Conservation (phyloP, 2,888 invertebrate genomes). For the Cheilosia vernalis region DNA sequence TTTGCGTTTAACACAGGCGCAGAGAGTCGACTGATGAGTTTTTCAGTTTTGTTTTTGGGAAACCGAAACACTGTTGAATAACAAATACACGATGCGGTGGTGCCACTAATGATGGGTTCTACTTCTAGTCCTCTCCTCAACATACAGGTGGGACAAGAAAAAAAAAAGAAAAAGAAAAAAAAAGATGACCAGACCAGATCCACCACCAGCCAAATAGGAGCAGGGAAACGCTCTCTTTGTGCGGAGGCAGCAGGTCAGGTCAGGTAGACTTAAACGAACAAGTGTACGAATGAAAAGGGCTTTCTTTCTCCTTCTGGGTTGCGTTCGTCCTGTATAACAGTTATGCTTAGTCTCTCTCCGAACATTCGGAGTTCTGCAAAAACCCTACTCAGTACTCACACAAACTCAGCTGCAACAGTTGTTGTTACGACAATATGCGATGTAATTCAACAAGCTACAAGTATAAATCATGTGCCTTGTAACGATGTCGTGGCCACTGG, state of each 20-base stretch:
- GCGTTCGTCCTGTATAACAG: slow-evolving; percentile 72
- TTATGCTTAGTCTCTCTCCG: slow-evolving; percentile 45
- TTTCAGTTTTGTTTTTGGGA: slow-evolving; percentile 17
- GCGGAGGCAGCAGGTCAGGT: not conserved
- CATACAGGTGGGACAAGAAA: slow-evolving; percentile 40
- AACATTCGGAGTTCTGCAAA: slow-evolving; percentile 67
- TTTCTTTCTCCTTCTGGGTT: slow-evolving; percentile 50
- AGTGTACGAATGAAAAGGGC: slow-evolving; percentile 64
- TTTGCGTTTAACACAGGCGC: slow-evolving; percentile 73
- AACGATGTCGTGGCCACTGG: slow-evolving; percentile 18
- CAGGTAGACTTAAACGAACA: slow-evolving; percentile 32
- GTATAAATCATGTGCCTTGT: slow-evolving; percentile 66
- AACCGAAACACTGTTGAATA: slow-evolving; percentile 51
- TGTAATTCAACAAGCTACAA: slow-evolving; percentile 74
- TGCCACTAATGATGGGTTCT: slow-evolving; percentile 48
- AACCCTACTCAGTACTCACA: slow-evolving; percentile 52
- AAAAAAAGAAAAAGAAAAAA: not conserved
- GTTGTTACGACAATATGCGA: slow-evolving; percentile 67
- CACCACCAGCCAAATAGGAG: not conserved
- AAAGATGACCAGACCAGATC: not conserved
- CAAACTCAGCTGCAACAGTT: slow-evolving; percentile 72
- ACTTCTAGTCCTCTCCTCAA: slow-evolving; percentile 29
- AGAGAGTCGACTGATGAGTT: slow-evolving; percentile 52
- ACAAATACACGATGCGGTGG: slow-evolving; percentile 42
- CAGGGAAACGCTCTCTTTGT: slow-evolving; percentile 42